These are phyloP conservation scores for Pemphigus obesinymphae DNA, from an alignment of 1,140 invertebrate genomes.

Conservation along the genomic window DNA sequence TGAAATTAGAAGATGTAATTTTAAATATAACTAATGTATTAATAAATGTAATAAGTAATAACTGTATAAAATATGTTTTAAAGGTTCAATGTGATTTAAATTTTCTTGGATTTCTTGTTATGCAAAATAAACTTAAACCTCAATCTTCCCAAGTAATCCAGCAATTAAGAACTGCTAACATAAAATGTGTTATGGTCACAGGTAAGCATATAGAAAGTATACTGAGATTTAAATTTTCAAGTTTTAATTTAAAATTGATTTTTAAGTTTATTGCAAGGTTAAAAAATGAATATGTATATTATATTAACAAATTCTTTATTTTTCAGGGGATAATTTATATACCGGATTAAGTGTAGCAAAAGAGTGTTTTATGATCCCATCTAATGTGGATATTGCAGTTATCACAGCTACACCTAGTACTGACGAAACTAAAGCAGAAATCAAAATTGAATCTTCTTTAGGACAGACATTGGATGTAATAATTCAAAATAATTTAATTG, in stretches of 20 bases:
- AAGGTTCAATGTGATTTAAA: conserved; percentile 63
- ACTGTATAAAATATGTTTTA: neutral
- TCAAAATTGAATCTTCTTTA: neutral
- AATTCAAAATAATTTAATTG: neutral
- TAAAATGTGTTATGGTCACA: conserved; percentile 88
- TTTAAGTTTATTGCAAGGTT: no score
- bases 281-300: no score
- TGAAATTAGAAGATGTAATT: conserved; percentile 58
- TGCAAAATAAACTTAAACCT: conserved; percentile 84
- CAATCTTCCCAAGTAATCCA: conserved; percentile 74
- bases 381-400: conserved; percentile 48
- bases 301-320: conserved; percentile 18
- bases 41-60: neutral
- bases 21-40: no score
- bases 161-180: conserved; percentile 68
- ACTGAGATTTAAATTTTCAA: no score
- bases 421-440: neutral
- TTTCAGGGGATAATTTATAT: conserved; percentile 80
- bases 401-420: conserved; percentile 12
- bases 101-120: conserved; percentile 79
- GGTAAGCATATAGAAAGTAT: no score
- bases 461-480: neutral
- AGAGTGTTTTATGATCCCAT: conserved; percentile 78
- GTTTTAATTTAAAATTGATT: no score
- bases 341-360: conserved; percentile 86